Evolutionary conservation across 2,113 vertebrate species (phyloP).

Genomic region (Tetrao urogallus): DNA sequence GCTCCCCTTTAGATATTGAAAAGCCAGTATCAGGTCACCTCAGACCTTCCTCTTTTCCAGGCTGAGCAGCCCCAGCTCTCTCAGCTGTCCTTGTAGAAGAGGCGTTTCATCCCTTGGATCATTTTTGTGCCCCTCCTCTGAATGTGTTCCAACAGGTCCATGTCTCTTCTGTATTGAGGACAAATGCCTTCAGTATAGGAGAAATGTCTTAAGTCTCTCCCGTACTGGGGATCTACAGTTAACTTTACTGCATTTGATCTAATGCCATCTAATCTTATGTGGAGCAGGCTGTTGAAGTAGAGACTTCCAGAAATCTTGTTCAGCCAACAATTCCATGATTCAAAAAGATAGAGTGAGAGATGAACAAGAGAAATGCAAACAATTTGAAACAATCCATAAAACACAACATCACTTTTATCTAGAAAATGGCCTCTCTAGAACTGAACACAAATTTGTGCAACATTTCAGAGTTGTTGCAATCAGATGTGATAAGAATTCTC

Average conservation of each 20-base stretch:
- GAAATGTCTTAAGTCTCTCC: too few species aligned
- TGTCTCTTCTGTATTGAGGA: too few species aligned
- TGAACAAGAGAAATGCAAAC: background rate
- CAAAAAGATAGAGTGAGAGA: background rate
- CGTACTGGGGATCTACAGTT: too few species aligned
- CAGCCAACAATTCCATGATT: background rate
- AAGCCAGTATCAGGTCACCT: too few species aligned
- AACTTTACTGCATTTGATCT: background rate
- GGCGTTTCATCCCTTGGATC: too few species aligned
- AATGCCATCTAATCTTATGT: background rate
- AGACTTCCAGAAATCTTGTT: background rate
- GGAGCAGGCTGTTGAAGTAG: accelerated
- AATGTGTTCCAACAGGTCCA: too few species aligned
- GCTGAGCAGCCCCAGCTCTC: too few species aligned
- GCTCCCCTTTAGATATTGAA: too few species aligned
- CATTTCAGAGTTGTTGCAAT: background rate
- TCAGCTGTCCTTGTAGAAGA: too few species aligned
- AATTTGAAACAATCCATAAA: background rate
- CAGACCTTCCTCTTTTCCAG: too few species aligned
- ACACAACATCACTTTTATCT: background rate
- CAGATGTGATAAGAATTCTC: background rate
- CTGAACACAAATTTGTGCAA: background rate
- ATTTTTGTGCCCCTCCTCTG: too few species aligned
- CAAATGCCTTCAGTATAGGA: too few species aligned
- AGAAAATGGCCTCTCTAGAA: background rate